Evolutionary conservation across 2,888 invertebrate genomes (phyloP), one percentile per base, ranked within the genome.

Genomic region (Leptothorax acervorum): DNA sequence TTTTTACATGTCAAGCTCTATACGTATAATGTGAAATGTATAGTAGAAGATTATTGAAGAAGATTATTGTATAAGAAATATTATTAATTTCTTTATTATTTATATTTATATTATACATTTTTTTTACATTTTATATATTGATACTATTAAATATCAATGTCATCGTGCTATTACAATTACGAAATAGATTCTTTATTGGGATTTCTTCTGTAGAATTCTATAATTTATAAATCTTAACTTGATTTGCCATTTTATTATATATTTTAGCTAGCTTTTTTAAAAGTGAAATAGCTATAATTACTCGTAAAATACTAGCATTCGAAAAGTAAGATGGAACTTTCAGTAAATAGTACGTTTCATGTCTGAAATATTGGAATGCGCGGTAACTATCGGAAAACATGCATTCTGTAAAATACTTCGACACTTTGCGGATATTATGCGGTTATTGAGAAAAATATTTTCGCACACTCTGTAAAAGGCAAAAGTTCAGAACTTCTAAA

Each of bases 391-490:
- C 12, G 78, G 48, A 31, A 78, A 53, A 65, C 23, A 15, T 28
- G 28, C 63, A 65, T 55, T 66, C 42, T 65, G 65, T 66, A 55
- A 78, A 78, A 55, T 66, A 68, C 45, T 68, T 78, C 23, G 31
- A 75, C 51, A 45, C 42, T 75, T 62, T 63, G 18, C 11, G 5
- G 31, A 78, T 66, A 45, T 78, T 66, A 66, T 53, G 66, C 35
- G 65, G 45, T 68, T 78, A 57, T 78, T 78, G 65, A 76, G 53
- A 55, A 55, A 76, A 76, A 76, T 53, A 76, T 53, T 76, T 76
- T 65, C 11, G 39, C 42, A 18, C 2, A 12, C 45, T 62, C 45
- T 45, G 18, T 57, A 42, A 23, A 62, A 39, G 39, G 28, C 23
- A 51, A 23, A 48, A 51, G 53, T 63, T 62, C 15, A 42, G 2